Conservation (phyloP, 2,888 invertebrate species). For the Eurytoma californica region DNA sequence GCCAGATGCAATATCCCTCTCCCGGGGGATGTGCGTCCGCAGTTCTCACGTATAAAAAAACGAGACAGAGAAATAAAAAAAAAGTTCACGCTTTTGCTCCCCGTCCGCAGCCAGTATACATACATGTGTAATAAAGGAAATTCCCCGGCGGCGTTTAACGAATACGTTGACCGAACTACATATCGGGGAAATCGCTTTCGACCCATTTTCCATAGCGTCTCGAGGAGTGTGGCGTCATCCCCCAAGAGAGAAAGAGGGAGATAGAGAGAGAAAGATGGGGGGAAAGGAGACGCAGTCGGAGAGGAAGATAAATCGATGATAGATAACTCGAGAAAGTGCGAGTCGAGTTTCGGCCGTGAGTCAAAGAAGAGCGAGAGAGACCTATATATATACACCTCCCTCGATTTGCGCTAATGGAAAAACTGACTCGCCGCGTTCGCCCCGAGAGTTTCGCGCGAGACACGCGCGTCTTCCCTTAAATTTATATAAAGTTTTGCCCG, state of each 20-base stretch:
- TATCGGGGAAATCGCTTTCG: conserved; percentile 38
- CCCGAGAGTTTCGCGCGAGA: no score
- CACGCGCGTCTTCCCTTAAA: no score
- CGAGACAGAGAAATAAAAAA: not conserved
- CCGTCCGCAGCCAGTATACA: not conserved
- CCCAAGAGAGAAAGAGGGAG: conserved; percentile 2
- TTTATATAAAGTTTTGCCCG: no score
- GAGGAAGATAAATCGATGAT: conserved; percentile 42
- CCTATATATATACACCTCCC: not conserved
- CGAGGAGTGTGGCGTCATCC: conserved; percentile 19
- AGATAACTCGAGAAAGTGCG: conserved; percentile 33
- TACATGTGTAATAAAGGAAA: conserved; percentile 19
- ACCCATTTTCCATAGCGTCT: conserved; percentile 31
- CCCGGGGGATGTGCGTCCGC: not conserved
- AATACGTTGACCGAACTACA: conserved; percentile 17
- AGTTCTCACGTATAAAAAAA: not conserved
- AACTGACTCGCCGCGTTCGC: no score
- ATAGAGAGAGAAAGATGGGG: not conserved
- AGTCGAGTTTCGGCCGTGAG: conserved; percentile 36
- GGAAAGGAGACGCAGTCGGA: not conserved
- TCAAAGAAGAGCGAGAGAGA: not conserved
- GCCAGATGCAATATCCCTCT: not conserved
- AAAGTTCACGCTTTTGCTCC: conserved; percentile 20
- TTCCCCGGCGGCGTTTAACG: conserved; percentile 13
- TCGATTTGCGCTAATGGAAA: no score